These are phyloP conservation scores for Silurus glanis DNA, from an alignment of 2,113 vertebrate species.

Conservation along the genomic window DNA sequence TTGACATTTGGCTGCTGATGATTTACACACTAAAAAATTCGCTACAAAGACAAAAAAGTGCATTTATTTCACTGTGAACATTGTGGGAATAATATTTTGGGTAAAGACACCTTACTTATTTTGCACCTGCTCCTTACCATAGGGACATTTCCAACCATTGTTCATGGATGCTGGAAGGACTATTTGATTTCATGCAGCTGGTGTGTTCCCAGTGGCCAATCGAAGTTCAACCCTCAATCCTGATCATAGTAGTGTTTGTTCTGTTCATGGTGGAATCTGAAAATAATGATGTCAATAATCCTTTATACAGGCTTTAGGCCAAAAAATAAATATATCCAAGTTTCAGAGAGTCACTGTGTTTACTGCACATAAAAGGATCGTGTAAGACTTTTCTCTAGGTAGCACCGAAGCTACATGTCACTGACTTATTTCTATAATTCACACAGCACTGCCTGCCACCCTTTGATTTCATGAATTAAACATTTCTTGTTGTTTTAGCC, in stretches of 20 bases:
- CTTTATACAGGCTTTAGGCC: slow-evolving; percentile 9
- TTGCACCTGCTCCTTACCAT: background rate
- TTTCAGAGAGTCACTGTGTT: background rate
- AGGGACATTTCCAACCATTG: background rate
- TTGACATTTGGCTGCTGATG: background rate
- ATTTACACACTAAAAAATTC: background rate
- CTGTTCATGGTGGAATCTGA: slow-evolving; percentile 10
- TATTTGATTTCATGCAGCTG: slow-evolving; percentile 4
- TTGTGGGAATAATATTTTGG: background rate
- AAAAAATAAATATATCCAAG: background rate
- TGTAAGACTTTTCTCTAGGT: background rate
- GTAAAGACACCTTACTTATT: background rate
- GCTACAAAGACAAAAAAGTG: background rate
- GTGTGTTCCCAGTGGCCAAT: background rate
- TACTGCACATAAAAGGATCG: background rate
- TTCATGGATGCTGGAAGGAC: background rate
- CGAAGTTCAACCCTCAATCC: background rate
- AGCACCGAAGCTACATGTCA: background rate
- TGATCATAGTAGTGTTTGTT: slow-evolving; percentile 6
- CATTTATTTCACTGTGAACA: background rate
- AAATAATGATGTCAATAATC: slow-evolving; percentile 17
- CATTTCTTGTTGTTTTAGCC: slow-evolving; percentile 30
- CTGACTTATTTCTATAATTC: slow-evolving; percentile 44
- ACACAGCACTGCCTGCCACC: slow-evolving; percentile 13
- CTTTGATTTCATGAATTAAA: slow-evolving; percentile 33